phyloP scores from a whole-genome alignment of 2,888 invertebrate genomes.

The Drosophila demipolita region DNA sequence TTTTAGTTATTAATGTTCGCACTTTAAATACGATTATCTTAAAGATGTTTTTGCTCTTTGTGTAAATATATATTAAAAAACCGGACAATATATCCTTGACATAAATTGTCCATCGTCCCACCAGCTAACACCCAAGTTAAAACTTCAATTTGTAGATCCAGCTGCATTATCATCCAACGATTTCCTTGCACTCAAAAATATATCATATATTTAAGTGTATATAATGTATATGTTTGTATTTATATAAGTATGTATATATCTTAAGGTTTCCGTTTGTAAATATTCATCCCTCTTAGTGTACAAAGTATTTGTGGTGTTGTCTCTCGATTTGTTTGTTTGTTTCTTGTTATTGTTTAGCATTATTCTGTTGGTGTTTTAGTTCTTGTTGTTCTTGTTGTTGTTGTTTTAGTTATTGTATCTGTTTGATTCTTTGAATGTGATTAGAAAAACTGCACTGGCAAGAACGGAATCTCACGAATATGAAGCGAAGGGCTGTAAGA shows the following conservation, averaged over 20 bases:
- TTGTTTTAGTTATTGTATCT: constrained; percentile 50
- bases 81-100: constrained; percentile 62
- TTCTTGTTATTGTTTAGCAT: constrained; percentile 31
- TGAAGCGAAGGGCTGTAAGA: constrained; percentile 83
- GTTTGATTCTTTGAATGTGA: constrained; percentile 44
- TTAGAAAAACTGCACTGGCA: constrained; percentile 84
- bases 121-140: constrained; percentile 60
- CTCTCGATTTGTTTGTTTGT: constrained; percentile 35
- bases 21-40: constrained; percentile 63
- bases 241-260: constrained; percentile 45
- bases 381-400: constrained; percentile 25
- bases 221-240: constrained; percentile 51
- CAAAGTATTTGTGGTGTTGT: constrained; percentile 64
- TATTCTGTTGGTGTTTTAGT: constrained; percentile 27
- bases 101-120: constrained; percentile 46
- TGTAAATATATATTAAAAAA: constrained; percentile 72
- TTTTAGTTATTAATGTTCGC: constrained; percentile 56
- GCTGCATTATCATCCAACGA: constrained; percentile 47
- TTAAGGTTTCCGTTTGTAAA: constrained; percentile 70
- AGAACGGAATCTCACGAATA: constrained; percentile 83
- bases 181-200: constrained; percentile 73
- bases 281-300: constrained; percentile 64
- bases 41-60: constrained; percentile 63
- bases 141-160: constrained; percentile 66
- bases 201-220: constrained; percentile 47